Conservation (phyloP, 2,888 invertebrate species). For the Cylloceria caligata region DNA sequence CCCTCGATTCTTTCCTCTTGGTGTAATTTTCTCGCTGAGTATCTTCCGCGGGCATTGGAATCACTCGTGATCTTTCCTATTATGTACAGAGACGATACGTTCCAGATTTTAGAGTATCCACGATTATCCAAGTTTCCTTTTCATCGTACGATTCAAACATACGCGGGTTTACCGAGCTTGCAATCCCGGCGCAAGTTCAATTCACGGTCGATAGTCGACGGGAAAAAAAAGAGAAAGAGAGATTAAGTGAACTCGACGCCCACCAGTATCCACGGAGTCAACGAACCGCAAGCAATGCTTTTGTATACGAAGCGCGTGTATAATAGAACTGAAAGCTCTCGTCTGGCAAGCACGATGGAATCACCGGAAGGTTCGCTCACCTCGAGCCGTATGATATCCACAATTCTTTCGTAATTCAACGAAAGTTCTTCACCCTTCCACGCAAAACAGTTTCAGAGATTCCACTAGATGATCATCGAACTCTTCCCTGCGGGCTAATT, state of each 20-base stretch:
- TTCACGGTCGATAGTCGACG: constrained; percentile 79
- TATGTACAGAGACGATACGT: neutral
- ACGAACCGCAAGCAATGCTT: constrained; percentile 50
- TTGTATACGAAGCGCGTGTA: constrained; percentile 25
- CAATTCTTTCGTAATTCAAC: neutral
- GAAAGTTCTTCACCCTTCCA: neutral
- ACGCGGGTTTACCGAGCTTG: constrained; percentile 76
- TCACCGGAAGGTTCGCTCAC: constrained; percentile 52
- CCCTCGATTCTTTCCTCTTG: neutral
- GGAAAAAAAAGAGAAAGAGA: constrained; percentile 26
- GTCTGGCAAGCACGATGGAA: constrained; percentile 62
- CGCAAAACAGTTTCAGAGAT: neutral
- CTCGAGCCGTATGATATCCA: neutral
- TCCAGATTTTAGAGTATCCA: neutral
- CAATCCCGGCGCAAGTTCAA: constrained; percentile 80
- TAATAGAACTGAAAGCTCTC: neutral
- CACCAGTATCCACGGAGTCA: constrained; percentile 9
- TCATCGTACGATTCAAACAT: neutral
- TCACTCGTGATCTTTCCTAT: constrained; percentile 71
- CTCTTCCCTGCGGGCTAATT: neutral
- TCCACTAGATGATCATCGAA: neutral
- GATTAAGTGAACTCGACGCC: constrained; percentile 16
- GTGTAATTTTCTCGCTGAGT: neutral
- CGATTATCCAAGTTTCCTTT: neutral
- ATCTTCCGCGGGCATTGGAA: constrained; percentile 80